Base-by-base conservation (phyloP, 2,797 vertebrate species). In the Corythornis leucogaster region DNA sequence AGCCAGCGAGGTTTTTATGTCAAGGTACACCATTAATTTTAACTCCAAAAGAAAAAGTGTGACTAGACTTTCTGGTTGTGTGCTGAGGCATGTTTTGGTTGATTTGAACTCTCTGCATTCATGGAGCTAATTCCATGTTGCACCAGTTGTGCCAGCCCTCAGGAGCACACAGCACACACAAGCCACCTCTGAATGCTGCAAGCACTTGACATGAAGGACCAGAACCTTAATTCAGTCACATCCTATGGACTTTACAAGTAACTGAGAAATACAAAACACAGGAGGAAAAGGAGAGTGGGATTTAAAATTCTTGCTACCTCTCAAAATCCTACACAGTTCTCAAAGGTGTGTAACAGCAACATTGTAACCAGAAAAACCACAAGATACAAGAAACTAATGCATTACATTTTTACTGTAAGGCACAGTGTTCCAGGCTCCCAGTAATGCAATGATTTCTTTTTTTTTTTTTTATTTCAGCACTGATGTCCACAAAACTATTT, bases 81-180 rank as follows among this genome's bases (percentile, higher is more conserved):
- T 68, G 50, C 51, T 9, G 25, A 63, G 33, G 17, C 22, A 16
- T 5, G 19, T 67, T 51, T 26, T 68, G 26, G 25, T 20, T 59
- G 38, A 43, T 45, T 38, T 59, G 71, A 84, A 67, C 13, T 57
- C 57, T 12, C 4, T 18, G 11, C 43, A 38, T 55, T 77, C 64
- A 17, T 21, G 0, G 1, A 79, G 59, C 25, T 61, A n/a, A 35
- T 42, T 45, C 55, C 35, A 3, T 7, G 14, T 26, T 64, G 54
- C 40, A 51, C 28, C 11, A 7, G 24, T 21, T 2, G 0, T 35
- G 33, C 61, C 33, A 57, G 40, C 13, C 31, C 35, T n/a, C 11
- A 1, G 40, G 33, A 35, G 18, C 3, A 1, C 2, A 7, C 33
- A 51, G 11, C 76, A 42, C 15, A 30, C 0, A 0, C 21, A n/a